phyloP scores from a whole-genome alignment of 2,797 vertebrate genomes.

The Enteromius paludinosus region DNA sequence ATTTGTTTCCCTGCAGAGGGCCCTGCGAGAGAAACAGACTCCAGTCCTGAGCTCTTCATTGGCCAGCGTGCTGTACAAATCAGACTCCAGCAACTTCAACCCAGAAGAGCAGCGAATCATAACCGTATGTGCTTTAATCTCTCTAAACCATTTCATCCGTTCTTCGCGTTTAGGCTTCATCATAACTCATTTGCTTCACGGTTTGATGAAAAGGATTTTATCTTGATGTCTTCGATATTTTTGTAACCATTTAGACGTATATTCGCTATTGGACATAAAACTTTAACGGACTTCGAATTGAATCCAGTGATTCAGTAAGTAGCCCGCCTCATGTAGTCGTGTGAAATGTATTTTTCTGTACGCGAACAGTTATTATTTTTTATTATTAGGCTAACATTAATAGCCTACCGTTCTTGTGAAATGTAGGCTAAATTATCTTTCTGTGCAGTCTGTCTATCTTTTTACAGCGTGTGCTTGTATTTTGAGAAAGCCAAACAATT shows the following conservation, averaged over 20 bases:
- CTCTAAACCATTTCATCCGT: constrained; percentile 66
- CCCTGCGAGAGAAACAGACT: constrained; percentile 89
- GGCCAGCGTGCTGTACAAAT: constrained; percentile 82
- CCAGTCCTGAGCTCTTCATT: constrained; percentile 84
- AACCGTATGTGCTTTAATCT: constrained; percentile 72
- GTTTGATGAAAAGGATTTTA: constrained; percentile 61
- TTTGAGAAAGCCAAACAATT: neutral
- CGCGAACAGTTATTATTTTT: constrained; percentile 36
- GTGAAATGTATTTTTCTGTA: neutral
- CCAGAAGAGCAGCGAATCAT: constrained; percentile 78
- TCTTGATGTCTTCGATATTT: constrained; percentile 56
- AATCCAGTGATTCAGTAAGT: constrained; percentile 48
- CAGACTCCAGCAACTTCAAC: constrained; percentile 77
- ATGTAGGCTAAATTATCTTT: neutral
- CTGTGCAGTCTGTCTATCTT: neutral
- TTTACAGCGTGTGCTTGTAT: neutral
- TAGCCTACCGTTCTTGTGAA: neutral
- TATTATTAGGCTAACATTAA: constrained; percentile 2
- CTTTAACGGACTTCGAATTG: constrained; percentile 57
- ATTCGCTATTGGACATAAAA: constrained; percentile 70
- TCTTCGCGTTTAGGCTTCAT: constrained; percentile 63
- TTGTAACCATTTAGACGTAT: constrained; percentile 66
- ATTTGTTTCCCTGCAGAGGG: constrained; percentile 89
- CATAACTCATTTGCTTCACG: constrained; percentile 50
- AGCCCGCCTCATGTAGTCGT: constrained; percentile 58